Conservation (phyloP, 2,113 vertebrate species). For the Tragelaphus strepsiceros region DNA sequence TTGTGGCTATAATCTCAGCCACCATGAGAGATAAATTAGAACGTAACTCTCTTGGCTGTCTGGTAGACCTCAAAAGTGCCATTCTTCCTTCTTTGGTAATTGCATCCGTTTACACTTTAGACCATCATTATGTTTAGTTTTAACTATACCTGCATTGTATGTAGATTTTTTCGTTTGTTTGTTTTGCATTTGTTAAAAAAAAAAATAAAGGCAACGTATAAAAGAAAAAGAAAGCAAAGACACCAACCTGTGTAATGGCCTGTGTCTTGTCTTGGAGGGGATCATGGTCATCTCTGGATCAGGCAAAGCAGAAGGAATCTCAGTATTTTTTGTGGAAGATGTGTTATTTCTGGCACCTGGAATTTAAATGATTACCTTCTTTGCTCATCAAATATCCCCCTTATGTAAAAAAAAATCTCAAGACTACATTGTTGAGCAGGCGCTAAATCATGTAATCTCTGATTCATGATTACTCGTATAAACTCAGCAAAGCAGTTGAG, state of each 20-base stretch:
- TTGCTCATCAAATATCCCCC: neutral
- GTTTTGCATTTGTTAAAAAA: neutral
- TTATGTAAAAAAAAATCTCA: neutral
- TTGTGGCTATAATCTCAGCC: neutral
- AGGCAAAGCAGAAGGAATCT: neutral
- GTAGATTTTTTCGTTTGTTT: neutral
- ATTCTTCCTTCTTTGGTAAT: neutral
- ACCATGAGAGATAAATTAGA: neutral
- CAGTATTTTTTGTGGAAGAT: neutral
- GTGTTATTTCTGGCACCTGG: neutral
- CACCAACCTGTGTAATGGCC: neutral
- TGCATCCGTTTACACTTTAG: neutral
- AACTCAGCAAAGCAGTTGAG: neutral
- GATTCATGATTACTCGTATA: neutral
- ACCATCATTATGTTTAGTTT: neutral
- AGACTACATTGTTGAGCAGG: neutral
- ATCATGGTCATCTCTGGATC: neutral
- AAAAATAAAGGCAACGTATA: neutral
- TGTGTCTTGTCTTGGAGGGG: neutral
- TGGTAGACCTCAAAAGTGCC: neutral
- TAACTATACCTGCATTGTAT: neutral
- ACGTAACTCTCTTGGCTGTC: neutral
- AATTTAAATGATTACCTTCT: slow-evolving; percentile 35
- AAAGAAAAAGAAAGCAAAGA: neutral
- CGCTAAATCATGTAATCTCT: neutral